Evolutionary conservation across 1,140 invertebrate species (phyloP).

Genomic region (Lucilia sericata): DNA sequence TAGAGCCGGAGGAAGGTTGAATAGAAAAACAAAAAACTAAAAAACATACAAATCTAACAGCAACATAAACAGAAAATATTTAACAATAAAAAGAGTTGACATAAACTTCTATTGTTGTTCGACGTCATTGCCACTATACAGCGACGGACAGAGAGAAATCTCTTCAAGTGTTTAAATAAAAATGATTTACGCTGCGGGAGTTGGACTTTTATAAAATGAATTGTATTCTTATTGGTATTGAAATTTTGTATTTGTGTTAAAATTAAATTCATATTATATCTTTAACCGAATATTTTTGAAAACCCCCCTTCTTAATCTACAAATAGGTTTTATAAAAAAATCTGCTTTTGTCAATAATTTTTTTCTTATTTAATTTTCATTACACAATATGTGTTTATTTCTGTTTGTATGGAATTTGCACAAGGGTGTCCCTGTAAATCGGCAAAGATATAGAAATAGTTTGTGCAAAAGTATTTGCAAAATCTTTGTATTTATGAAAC

Average conservation of each 20-base stretch:
- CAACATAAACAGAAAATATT: neutral
- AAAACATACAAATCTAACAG: neutral
- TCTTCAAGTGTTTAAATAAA: slow-evolving; percentile 40
- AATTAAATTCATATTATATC: no score
- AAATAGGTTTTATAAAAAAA: no score
- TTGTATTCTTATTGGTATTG: neutral
- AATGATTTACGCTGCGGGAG: slow-evolving; percentile 40
- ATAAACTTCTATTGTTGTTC: slow-evolving; percentile 39
- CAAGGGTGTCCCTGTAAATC: no score
- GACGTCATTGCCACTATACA: neutral
- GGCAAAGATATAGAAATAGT: no score
- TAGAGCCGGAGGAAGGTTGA: slow-evolving; percentile 29
- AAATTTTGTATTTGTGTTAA: neutral
- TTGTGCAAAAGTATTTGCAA: no score
- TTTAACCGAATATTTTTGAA: no score
- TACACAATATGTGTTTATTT: no score
- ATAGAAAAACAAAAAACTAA: neutral
- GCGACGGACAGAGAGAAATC: neutral
- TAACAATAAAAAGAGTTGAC: slow-evolving; percentile 32
- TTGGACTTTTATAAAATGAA: slow-evolving; percentile 24
- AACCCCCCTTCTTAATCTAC: no score
- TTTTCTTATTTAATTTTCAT: no score
- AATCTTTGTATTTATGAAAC: no score
- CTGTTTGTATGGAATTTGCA: no score
- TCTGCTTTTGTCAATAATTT: no score